phyloP scores from a whole-genome alignment of 2,888 invertebrate genomes.

The Heliconius hortense region DNA sequence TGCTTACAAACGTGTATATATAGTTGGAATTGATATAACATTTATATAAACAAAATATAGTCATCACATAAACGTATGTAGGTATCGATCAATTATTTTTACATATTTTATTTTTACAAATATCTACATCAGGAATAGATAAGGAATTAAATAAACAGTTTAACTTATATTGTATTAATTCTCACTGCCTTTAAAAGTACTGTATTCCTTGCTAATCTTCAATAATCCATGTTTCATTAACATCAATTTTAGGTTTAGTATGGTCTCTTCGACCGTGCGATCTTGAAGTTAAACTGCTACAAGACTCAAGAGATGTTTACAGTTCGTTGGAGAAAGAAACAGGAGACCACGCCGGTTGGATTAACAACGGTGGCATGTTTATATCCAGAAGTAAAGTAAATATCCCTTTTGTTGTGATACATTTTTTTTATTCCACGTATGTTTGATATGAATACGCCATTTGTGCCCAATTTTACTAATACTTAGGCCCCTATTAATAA shows the following conservation, averaged over 20 bases:
- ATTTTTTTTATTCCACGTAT: slow-evolving; percentile 9
- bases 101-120: not conserved
- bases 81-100: not conserved
- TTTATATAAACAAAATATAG: not conserved
- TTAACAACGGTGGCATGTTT: slow-evolving; percentile 94
- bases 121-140: not conserved
- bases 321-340: slow-evolving; percentile 88
- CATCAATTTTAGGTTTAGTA: slow-evolving; percentile 82
- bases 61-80: too few species aligned
- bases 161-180: not conserved
- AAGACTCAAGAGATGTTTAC: slow-evolving; percentile 86
- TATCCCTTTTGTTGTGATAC: not conserved
- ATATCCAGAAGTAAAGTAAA: slow-evolving; percentile 84
- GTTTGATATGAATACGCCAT: not conserved
- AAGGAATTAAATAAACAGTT: not conserved
- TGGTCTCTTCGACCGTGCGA: slow-evolving; percentile 94
- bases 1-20: not conserved
- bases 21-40: not conserved
- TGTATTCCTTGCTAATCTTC: not conserved
- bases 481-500: too few species aligned
- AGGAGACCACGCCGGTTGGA: slow-evolving; percentile 92
- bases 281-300: slow-evolving; percentile 90
- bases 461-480: not conserved
- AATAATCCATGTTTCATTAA: not conserved
- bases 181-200: not conserved